Evolutionary conservation across 1,140 invertebrate species (phyloP), one percentile per base, ranked within the genome.

Genomic region (Lycorma delicatula): DNA sequence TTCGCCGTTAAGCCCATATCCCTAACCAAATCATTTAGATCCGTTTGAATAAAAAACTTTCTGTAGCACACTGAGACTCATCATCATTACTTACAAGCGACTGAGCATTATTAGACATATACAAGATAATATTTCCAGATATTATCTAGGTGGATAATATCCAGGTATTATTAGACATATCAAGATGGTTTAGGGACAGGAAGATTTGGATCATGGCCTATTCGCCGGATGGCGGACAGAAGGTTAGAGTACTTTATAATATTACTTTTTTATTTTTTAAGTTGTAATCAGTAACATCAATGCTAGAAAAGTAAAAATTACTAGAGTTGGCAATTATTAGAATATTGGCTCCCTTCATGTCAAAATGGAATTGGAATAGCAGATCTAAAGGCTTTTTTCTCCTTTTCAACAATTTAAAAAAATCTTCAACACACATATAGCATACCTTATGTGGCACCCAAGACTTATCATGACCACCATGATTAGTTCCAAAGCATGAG

Each of bases 221-320:
- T 20, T n/a, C 54, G 60, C 25, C 59, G 28, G 25, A 58, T 58
- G 29, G 56, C 56, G 13, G 54, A 55, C 16, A 22, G 54, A 46
- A 55, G 31, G 44, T 52, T 50, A 60, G 57, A n/a, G n/a, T n/a
- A n/a, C n/a, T 46, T 13, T 41, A 41, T 20, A 23, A 36, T 31
- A 62, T 62, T 18, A 27, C 56, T 28, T 53, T 58, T n/a, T 61
- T 62, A 41, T 63, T 64, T 60, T 63, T 63, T 34, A 34, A 58
- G 48, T 64, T 63, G 46, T 23, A 57, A 41, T 56, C 58, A 41
- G 36, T 27, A 16, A 63, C 53, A 51, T 61, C 36, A 50, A 31
- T 55, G 54, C 46, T 61, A 44, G 56, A 59, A 65, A 64, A 64
- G 36, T 64, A 64, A 51, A 55, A 64, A 20, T 64, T 58, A 28